Evolutionary conservation across 2,113 vertebrate species (phyloP).

Genomic region (Podarcis muralis): DNA sequence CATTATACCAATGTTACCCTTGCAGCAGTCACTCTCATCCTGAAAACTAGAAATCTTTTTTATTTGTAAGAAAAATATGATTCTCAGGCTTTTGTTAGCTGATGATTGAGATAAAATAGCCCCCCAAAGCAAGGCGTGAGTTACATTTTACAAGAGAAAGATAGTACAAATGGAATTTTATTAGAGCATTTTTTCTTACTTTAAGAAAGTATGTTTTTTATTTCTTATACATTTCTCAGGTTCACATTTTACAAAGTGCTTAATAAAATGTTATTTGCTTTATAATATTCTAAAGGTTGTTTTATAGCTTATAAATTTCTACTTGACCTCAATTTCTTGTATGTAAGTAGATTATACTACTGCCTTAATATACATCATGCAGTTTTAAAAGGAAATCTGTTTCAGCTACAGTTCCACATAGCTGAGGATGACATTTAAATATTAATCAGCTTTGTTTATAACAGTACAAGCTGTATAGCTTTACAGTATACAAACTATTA

Average conservation of each 20-base stretch:
- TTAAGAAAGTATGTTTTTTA: neutral
- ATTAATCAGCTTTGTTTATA: slow-evolving; percentile 45
- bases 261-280: slow-evolving; percentile 4
- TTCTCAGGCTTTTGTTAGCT: neutral
- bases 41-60: neutral
- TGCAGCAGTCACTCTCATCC: neutral
- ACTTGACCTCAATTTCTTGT: slow-evolving; percentile 20
- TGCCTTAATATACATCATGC: slow-evolving; percentile 54
- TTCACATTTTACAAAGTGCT: neutral
- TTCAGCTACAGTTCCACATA: slow-evolving; percentile 59
- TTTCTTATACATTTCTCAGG: neutral
- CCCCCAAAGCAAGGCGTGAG: neutral
- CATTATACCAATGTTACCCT: neutral
- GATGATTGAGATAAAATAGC: neutral
- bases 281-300: neutral
- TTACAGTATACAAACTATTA: neutral
- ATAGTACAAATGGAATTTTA: neutral
- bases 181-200: neutral
- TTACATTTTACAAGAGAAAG: neutral
- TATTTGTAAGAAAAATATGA: neutral
- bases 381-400: slow-evolving; percentile 49
- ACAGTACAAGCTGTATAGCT: slow-evolving; percentile 34
- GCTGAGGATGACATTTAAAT: slow-evolving; percentile 50
- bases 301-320: neutral
- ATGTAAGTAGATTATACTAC: slow-evolving; percentile 54